Evolutionary conservation across 1,140 invertebrate species (phyloP).

Genomic region (Drosophila pallidifrons): DNA sequence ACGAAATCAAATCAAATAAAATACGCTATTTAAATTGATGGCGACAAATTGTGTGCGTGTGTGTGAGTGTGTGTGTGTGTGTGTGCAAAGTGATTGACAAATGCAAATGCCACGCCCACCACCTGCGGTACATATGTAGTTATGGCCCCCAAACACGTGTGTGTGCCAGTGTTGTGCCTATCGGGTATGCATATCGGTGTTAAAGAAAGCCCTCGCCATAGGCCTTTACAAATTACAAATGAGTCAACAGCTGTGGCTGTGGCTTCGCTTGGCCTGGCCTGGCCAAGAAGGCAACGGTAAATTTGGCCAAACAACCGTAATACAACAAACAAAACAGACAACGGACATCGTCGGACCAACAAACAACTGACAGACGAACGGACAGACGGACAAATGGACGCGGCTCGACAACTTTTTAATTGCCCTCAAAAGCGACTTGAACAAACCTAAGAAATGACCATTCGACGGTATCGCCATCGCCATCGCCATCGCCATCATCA

Average conservation of each 20-base stretch:
- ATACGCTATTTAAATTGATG: not conserved
- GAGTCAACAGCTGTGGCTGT: too few species aligned
- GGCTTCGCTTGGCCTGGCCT: too few species aligned
- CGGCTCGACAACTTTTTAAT: constrained; percentile 77
- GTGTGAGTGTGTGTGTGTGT: not conserved
- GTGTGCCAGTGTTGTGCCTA: not conserved
- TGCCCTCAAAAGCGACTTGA: constrained; percentile 66
- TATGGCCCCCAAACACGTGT: not conserved
- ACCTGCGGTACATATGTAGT: not conserved
- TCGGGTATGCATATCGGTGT: constrained; percentile 1
- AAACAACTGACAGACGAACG: constrained; percentile 20
- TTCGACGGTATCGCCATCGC: constrained; percentile 8
- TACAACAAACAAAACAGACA: constrained; percentile 53
- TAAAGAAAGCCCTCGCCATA: constrained; percentile 58
- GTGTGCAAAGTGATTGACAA: not conserved
- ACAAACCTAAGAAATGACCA: constrained; percentile 34
- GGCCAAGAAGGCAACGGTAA: constrained; percentile 61
- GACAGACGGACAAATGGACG: constrained; percentile 48
- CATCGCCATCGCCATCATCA: not conserved
- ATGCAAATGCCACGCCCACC: constrained; percentile 7
- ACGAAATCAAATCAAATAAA: not conserved
- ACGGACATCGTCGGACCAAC: constrained; percentile 9
- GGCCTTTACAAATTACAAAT: constrained; percentile 47
- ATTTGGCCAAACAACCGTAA: constrained; percentile 70
- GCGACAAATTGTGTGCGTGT: not conserved